Evolutionary conservation across 2,113 vertebrate genomes (phyloP).

Genomic region (Erythrolamprus reginae): DNA sequence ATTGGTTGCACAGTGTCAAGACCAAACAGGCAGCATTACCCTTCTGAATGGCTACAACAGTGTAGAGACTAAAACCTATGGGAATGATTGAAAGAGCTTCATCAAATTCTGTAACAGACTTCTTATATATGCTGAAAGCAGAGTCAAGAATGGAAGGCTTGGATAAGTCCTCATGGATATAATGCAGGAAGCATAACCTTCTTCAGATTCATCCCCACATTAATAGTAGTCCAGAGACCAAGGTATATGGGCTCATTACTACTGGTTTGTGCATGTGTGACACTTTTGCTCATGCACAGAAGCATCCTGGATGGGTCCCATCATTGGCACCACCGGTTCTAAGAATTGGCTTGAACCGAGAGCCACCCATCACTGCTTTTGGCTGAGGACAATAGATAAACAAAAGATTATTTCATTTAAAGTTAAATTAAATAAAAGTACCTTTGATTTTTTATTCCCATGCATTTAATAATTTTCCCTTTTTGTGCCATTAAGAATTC

Average conservation of each 20-base stretch:
- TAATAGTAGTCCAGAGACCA: neutral
- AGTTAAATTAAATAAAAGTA: neutral
- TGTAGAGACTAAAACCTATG: neutral
- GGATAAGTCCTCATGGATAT: neutral
- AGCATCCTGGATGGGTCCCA: too few relatives aligned
- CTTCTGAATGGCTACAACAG: neutral
- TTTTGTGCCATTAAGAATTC: neutral
- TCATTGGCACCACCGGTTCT: too few relatives aligned
- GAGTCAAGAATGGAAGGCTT: neutral
- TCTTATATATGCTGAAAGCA: neutral
- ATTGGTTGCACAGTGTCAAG: neutral
- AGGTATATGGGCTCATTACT: neutral
- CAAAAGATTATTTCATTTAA: neutral
- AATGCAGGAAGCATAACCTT: neutral
- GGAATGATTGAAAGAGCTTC: neutral
- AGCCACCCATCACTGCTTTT: neutral
- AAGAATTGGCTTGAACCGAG: too few relatives aligned
- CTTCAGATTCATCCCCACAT: neutral
- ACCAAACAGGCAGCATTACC: neutral
- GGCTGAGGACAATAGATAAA: neutral
- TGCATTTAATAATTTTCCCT: neutral
- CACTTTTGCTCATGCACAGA: too few relatives aligned
- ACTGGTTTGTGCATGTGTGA: too few relatives aligned
- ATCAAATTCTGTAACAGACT: neutral
- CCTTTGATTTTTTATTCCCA: neutral